Evolutionary conservation across 2,113 vertebrate genomes (phyloP).

Genomic region (Sialia sialis): DNA sequence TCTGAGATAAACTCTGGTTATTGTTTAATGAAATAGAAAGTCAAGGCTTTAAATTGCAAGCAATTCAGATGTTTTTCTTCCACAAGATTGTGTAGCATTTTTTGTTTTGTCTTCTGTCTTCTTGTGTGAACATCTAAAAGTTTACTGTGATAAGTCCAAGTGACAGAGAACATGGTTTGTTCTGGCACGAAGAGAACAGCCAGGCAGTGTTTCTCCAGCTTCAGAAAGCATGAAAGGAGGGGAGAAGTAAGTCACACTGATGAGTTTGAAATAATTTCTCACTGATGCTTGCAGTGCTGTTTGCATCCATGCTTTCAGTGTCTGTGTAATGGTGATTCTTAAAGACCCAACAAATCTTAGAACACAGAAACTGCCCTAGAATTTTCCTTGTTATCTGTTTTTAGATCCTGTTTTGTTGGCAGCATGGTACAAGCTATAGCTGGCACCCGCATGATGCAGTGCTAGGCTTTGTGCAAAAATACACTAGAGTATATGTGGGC

Average conservation of each 20-base stretch:
- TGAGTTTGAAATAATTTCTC: not conserved
- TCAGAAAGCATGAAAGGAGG: not conserved
- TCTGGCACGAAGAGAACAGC: not conserved
- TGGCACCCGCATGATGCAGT: slow-evolving; percentile 8
- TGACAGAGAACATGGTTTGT: not conserved
- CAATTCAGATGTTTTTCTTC: not conserved
- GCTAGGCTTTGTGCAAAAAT: slow-evolving; percentile 51
- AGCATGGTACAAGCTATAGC: not conserved
- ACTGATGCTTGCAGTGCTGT: not conserved
- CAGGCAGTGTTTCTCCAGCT: not conserved
- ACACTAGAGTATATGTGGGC: not conserved
- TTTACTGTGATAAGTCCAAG: not conserved
- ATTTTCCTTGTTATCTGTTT: slow-evolving; percentile 27
- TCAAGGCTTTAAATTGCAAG: not conserved
- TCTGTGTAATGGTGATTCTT: not conserved
- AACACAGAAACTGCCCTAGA: not conserved
- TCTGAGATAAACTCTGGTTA: not conserved
- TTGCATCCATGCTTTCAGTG: not conserved
- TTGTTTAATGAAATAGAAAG: slow-evolving; percentile 16
- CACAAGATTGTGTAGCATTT: not conserved
- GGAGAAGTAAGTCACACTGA: not conserved
- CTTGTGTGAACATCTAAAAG: not conserved
- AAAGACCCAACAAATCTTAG: not conserved
- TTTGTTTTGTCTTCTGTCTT: not conserved
- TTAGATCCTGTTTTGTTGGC: slow-evolving; percentile 6